Base-by-base conservation (phyloP, 2,113 vertebrate species). In the Pseudorasbora parva region DNA sequence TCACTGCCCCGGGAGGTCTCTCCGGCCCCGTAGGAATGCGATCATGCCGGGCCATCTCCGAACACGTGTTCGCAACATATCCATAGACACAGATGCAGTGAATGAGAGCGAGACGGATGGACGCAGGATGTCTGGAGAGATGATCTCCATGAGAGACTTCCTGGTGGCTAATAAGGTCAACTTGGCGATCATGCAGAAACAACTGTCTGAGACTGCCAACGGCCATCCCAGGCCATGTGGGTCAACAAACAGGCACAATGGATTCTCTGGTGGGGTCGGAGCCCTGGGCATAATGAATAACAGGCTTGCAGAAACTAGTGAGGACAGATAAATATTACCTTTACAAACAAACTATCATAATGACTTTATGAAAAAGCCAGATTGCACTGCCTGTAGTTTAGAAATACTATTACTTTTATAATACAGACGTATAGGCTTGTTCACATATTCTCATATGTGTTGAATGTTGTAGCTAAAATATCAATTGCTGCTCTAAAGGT, bases 241-340 rank as follows among this genome's bases (percentile, higher is more conserved):
- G 86, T 88, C 88, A 19, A 90, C 86, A 77, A 91, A 94, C 0
- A 93, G 90, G 45, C 96, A 97, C 71, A 95, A 96, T 14, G 98
- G 96, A 11, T 98, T 99, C 93, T 97, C 96, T 0, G 97, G 93
- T 60, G 97, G 97, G 0, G 95, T 99, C 4, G 98, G 98, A 1
- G 97, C 98, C 84, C 92, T 99, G 10, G 97, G 96, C 30, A 96
- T 99, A 87, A 98, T 99, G 98, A 98, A 99, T 91, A 99, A 98
- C 88, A 94, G 97, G 19, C 90, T 99, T 87, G 98, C 96, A 54
- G 98, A 99, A 92, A 98, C 98, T 5, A 98, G 97, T 1, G 94
- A 95, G 88, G 95, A 98, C 92, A 96, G 96, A 93, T 97, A 92
- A 89, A 82, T 43, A 62, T 54, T 5, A 66, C 15, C 15, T 62